Evolutionary conservation across 2,888 invertebrate genomes (phyloP), one percentile per base, ranked within the genome.

Genomic region (Mechanitis messenoides): DNA sequence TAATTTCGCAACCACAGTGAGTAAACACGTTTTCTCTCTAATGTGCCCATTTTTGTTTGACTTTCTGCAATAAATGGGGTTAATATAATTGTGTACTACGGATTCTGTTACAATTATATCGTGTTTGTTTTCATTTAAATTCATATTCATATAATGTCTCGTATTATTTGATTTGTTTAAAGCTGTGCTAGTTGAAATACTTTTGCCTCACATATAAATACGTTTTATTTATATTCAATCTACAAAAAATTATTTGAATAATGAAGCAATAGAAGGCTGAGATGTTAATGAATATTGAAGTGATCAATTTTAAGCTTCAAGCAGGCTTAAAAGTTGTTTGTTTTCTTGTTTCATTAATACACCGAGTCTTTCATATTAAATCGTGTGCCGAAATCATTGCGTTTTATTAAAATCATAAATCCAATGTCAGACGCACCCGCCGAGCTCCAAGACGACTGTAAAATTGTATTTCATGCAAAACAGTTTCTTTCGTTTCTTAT

Each of bases 391-490:
- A 77, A 47, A 31, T 50, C 50, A 50, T 50, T 31, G 79, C 76
- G 81, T 88, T 89, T 88, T 89, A 89, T 89, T 89, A 89, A 89
- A 89, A 86, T 86, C 82, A 89, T 90, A 90, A 90, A 90, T 89
- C 84, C 80, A 72, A 72, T 79, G 89, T 89, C 89, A 88, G 86
- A 86, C 83, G 83, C 89, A 90, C 82, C 85, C 84, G 87, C 78
- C 78, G 80, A 74, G 73, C 74, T 74, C 77, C 74, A 76, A 80
- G 81, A 80, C 81, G 81, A 80, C 80, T 80, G 81, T 81, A 83
- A 79, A 78, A 80, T 79, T 79, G 80, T 84, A 77, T 76, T 80
- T 83, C 80, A 83, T 83, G 79, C 79, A 83, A 85, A 85, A 81
- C 74, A 78, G 72, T 78, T 78, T 74, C 61, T 65, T 63, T 59